These are phyloP conservation scores for Acronicta leporina DNA, from an alignment of 2,888 invertebrate genomes.

Conservation along the genomic window DNA sequence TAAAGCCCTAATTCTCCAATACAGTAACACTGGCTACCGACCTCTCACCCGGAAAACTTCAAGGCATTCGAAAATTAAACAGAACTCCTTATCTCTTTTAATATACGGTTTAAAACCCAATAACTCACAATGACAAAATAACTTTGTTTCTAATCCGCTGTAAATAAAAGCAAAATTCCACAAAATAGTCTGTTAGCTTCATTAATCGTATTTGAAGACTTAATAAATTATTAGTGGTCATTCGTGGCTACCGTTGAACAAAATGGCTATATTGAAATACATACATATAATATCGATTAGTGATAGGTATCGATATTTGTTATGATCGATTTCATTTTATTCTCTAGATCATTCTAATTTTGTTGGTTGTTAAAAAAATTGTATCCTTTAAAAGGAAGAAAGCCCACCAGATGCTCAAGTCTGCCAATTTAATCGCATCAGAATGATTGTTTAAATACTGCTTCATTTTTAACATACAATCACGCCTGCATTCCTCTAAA, in stretches of 20 bases:
- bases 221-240: slow-evolving; percentile 55
- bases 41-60: slow-evolving; percentile 46
- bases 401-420: no score
- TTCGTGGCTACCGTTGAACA: slow-evolving; percentile 13
- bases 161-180: slow-evolving; percentile 64
- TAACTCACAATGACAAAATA: slow-evolving; percentile 22
- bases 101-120: slow-evolving; percentile 41
- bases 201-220: slow-evolving; percentile 67
- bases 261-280: slow-evolving; percentile 27
- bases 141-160: slow-evolving; percentile 54
- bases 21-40: no score
- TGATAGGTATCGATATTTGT: slow-evolving; percentile 38
- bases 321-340: no score
- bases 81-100: slow-evolving; percentile 7
- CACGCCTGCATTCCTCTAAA: no score
- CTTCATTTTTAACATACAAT: no score
- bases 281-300: slow-evolving; percentile 34
- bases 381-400: no score
- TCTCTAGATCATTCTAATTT: no score
- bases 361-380: no score
- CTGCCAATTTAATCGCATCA: no score
- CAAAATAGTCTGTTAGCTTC: slow-evolving; percentile 65
- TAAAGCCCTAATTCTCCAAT: no score
- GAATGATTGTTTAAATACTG: no score
- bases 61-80: neutral